A percentile compares a stretch with the other conserved stretches of the same genome.
Evolutionary conservation across 2,888 invertebrate genomes (phyloP).

Genomic region (Drosophila neotestacea): DNA sequence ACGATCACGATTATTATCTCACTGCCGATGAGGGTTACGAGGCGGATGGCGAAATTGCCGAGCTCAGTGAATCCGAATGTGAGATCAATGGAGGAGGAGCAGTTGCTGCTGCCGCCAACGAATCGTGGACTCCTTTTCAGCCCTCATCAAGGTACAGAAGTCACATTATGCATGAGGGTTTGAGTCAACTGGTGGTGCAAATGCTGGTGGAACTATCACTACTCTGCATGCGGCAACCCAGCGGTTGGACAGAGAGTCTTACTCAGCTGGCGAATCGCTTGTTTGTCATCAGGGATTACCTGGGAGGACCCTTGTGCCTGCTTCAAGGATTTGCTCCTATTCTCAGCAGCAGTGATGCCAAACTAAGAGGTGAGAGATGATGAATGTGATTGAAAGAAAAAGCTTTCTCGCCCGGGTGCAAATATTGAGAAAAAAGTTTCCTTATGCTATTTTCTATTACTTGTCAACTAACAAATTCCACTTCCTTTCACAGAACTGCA

Average conservation of each 20-base stretch:
- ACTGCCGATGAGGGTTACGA: constrained; percentile 85
- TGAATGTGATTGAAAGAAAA: too few relatives aligned
- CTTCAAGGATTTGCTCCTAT: constrained; percentile 83
- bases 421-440: too few relatives aligned
- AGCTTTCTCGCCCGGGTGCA: too few relatives aligned
- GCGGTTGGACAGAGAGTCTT: constrained; percentile 82
- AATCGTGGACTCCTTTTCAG: constrained; percentile 80
- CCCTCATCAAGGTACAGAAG: constrained; percentile 84
- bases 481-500: constrained; percentile 87
- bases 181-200: constrained; percentile 83
- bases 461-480: neutral
- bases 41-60: constrained; percentile 84
- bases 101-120: constrained; percentile 44
- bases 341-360: constrained; percentile 77
- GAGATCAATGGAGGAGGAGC: constrained; percentile 57
- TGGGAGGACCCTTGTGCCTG: constrained; percentile 84
- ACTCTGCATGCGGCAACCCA: constrained; percentile 80
- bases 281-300: constrained; percentile 83
- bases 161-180: constrained; percentile 83
- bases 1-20: constrained; percentile 82
- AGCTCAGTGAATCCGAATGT: constrained; percentile 81
- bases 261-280: constrained; percentile 83
- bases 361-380: constrained; percentile 72
- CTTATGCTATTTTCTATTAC: too few relatives aligned
- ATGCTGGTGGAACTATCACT: constrained; percentile 83